Conservation (phyloP, 2,113 vertebrate species). For the Hyperopisus bebe region DNA sequence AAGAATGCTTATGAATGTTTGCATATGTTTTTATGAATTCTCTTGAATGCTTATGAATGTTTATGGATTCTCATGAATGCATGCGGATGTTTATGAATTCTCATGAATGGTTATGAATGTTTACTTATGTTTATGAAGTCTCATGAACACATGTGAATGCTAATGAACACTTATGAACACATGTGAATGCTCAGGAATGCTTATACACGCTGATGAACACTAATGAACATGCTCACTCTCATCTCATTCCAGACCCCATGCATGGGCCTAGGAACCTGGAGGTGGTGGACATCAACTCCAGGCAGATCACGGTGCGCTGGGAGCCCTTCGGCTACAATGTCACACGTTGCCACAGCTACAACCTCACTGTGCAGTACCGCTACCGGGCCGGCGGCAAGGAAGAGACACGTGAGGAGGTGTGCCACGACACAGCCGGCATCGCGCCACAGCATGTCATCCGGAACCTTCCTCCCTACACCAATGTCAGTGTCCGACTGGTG, state of each 20-base stretch:
- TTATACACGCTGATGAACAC: neutral
- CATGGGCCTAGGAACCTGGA: constrained; percentile 78
- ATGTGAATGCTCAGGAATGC: neutral
- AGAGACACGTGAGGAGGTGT: constrained; percentile 79
- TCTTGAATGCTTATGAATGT: neutral
- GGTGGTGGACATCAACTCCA: constrained; percentile 82
- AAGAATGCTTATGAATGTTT: neutral
- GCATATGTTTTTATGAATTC: neutral
- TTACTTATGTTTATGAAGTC: neutral
- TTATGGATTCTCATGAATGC: no score
- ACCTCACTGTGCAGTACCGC: constrained; percentile 84
- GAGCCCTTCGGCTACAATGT: constrained; percentile 94
- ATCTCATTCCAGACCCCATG: constrained; percentile 75
- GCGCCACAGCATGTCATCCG: constrained; percentile 78
- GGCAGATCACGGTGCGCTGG: constrained; percentile 87
- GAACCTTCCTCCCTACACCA: constrained; percentile 84
- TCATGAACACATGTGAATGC: neutral
- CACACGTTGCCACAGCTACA: constrained; percentile 90
- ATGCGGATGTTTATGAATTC: neutral
- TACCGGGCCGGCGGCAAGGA: constrained; percentile 73
- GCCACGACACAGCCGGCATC: constrained; percentile 70
- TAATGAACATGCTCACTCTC: neutral
- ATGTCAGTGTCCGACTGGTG: constrained; percentile 82
- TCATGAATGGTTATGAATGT: neutral
- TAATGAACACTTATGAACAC: neutral